Conservation (phyloP, 2,113 vertebrate species). For the Osmerus mordax region DNA sequence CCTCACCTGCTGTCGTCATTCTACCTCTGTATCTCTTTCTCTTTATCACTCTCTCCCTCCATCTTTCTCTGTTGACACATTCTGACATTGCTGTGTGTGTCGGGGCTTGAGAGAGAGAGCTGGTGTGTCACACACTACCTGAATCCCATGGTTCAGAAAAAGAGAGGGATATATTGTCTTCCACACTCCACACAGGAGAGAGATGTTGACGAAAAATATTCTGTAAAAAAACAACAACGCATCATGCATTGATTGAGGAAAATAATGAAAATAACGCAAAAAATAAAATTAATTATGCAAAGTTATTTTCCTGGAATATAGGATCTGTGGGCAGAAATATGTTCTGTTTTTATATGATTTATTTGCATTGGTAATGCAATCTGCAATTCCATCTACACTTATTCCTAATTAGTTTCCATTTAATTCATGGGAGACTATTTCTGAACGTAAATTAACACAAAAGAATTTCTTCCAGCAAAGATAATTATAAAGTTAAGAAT, state of each 20-base stretch:
- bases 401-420: conserved; percentile 66
- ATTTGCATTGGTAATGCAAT: conserved; percentile 68
- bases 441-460: conserved; percentile 69
- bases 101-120: conserved; percentile 34
- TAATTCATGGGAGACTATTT: conserved; percentile 71
- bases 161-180: no score
- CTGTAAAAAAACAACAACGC: no score
- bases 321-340: conserved; percentile 36
- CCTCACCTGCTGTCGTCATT: background rate
- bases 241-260: background rate
- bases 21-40: background rate
- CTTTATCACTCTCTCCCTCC: conserved; percentile 18
- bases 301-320: conserved; percentile 6
- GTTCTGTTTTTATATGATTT: conserved; percentile 34
- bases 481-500: conserved; percentile 76
- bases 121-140: conserved; percentile 27
- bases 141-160: background rate
- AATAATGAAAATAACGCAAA: background rate
- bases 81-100: conserved; percentile 59
- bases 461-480: conserved; percentile 63
- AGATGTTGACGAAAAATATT: no score
- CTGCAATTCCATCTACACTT: conserved; percentile 63
- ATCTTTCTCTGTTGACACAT: conserved; percentile 55
- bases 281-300: background rate
- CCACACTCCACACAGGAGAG: no score